phyloP scores from a whole-genome alignment of 2,113 vertebrate genomes.

The Phrynocephalus versicolor region DNA sequence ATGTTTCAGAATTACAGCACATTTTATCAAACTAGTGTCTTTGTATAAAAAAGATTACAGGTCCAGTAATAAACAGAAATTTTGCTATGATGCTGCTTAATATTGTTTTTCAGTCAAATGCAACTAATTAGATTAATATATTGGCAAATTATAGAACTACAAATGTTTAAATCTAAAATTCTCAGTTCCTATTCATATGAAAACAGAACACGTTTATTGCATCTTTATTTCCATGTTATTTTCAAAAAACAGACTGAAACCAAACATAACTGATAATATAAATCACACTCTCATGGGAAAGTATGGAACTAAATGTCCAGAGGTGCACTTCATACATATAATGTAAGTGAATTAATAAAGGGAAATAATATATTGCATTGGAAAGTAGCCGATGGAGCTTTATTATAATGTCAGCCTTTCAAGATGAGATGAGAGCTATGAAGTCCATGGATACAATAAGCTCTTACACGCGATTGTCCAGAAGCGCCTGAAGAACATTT shows the following conservation, averaged over 20 bases:
- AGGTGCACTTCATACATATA: slow-evolving; percentile 40
- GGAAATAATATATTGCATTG: slow-evolving; percentile 61
- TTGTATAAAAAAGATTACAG: slow-evolving; percentile 65
- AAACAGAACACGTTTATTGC: slow-evolving; percentile 67
- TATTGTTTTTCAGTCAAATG: slow-evolving; percentile 61
- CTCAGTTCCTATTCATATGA: slow-evolving; percentile 74
- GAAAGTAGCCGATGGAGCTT: slow-evolving; percentile 62
- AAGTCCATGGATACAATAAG: slow-evolving; percentile 56
- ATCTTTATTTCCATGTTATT: slow-evolving; percentile 68
- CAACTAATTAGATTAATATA: slow-evolving; percentile 63
- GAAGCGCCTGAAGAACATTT: slow-evolving; percentile 57
- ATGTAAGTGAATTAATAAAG: slow-evolving; percentile 60
- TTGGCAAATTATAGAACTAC: slow-evolving; percentile 73
- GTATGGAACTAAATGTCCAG: slow-evolving; percentile 52
- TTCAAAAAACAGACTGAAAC: slow-evolving; percentile 56
- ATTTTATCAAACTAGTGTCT: slow-evolving; percentile 72
- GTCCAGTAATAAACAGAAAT: slow-evolving; percentile 66
- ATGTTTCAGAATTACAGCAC: slow-evolving; percentile 69
- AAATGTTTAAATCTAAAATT: slow-evolving; percentile 74
- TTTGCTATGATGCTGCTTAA: slow-evolving; percentile 60
- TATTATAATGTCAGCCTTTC: slow-evolving; percentile 57
- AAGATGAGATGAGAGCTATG: slow-evolving; percentile 63
- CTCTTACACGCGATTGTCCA: slow-evolving; percentile 72
- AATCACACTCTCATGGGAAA: slow-evolving; percentile 10
- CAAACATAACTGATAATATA: slow-evolving; percentile 53